Conservation (phyloP, 2,113 vertebrate genomes). For the Pseudorasbora parva region DNA sequence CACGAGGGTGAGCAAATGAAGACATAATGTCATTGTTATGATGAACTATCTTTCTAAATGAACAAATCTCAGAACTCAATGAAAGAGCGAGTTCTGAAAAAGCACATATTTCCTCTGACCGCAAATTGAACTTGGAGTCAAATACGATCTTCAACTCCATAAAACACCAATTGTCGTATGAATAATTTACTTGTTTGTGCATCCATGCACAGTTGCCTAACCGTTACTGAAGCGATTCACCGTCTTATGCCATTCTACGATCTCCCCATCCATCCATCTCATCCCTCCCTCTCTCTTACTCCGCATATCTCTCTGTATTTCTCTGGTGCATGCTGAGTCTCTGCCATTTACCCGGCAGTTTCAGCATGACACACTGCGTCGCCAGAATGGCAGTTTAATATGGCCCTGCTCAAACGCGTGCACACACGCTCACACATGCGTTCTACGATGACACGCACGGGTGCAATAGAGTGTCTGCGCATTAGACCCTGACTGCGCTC, state of each 20-base stretch:
- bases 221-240: conserved; percentile 13
- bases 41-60: not conserved
- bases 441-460: conserved; percentile 38
- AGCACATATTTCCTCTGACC: not conserved
- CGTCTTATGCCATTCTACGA: not conserved
- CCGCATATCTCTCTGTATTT: conserved; percentile 39
- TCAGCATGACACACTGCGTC: conserved; percentile 35
- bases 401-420: conserved; percentile 50
- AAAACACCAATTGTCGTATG: not conserved
- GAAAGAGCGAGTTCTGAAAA: not conserved
- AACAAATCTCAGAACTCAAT: not conserved
- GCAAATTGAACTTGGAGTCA: not conserved
- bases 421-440: conserved; percentile 35
- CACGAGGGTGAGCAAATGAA: not conserved
- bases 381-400: conserved; percentile 63
- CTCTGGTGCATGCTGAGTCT: conserved; percentile 45
- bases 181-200: conserved; percentile 9
- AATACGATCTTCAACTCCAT: not conserved
- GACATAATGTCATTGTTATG: not conserved
- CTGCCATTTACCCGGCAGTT: conserved; percentile 36
- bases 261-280: conserved; percentile 31
- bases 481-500: conserved; percentile 46
- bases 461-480: conserved; percentile 52
- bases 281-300: conserved; percentile 11
- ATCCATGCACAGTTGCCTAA: conserved; percentile 3